phyloP scores from a whole-genome alignment of 2,113 vertebrate genomes.

The Sylvilagus bachmani region DNA sequence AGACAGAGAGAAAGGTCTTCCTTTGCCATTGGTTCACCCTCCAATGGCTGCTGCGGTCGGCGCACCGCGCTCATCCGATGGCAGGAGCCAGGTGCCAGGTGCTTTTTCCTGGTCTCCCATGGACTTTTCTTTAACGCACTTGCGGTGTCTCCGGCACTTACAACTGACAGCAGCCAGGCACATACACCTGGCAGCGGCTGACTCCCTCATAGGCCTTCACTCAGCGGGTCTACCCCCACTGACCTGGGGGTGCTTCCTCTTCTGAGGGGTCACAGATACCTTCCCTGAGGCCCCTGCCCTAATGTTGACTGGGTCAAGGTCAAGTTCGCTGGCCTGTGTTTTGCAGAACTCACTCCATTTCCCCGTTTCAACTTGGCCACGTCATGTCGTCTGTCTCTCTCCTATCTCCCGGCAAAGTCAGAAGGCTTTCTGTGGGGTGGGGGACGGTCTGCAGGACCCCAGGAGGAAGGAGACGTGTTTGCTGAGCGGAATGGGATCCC shows the following conservation, averaged over 20 bases:
- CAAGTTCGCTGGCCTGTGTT: slow-evolving; percentile 34
- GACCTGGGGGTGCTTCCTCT: slow-evolving; percentile 15
- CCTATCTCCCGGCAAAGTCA: not conserved
- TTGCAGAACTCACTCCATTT: slow-evolving; percentile 10
- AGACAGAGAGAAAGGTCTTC: too few species aligned
- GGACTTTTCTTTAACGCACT: too few species aligned
- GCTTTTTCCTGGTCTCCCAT: too few species aligned
- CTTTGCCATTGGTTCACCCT: too few species aligned
- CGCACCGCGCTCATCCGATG: too few species aligned
- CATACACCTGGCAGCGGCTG: not conserved
- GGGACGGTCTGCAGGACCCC: not conserved
- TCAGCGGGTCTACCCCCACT: too few species aligned
- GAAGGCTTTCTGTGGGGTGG: not conserved
- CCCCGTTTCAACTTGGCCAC: slow-evolving; percentile 4
- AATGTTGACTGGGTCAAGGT: not conserved
- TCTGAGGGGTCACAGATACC: slow-evolving; percentile 16
- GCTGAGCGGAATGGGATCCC: not conserved
- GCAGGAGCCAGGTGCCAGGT: too few species aligned
- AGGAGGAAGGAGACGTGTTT: not conserved
- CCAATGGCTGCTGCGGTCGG: too few species aligned
- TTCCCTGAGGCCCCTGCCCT: not conserved
- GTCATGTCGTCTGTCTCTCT: slow-evolving; percentile 29
- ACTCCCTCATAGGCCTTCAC: too few species aligned
- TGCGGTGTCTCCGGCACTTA: not conserved
- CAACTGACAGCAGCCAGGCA: not conserved